Percentiles rank a stretch among this genome's conserved stretches.
phyloP scores from a whole-genome alignment of 2,888 invertebrate genomes.

The Heteropelma amictum region DNA sequence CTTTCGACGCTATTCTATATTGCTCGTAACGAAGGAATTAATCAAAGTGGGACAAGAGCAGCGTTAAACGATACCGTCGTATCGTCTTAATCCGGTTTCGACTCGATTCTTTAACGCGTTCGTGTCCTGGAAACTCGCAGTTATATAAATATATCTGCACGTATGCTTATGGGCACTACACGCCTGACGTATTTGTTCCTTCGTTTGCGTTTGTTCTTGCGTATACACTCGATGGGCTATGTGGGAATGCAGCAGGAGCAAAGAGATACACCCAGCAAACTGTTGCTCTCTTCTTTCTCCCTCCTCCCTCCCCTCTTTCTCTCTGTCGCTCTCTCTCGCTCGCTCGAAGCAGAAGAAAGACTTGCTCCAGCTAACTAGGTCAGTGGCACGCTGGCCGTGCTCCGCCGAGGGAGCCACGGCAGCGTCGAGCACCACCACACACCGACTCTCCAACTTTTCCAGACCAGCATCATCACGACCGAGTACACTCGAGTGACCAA shows the following conservation, averaged over 20 bases:
- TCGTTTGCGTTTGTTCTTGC: constrained; percentile 31
- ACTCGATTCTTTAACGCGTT: neutral
- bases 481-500: constrained; percentile 69
- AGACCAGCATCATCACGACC: constrained; percentile 66
- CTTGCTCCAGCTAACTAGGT: constrained; percentile 76
- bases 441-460: constrained; percentile 46
- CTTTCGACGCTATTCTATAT: neutral
- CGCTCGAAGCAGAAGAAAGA: constrained; percentile 69
- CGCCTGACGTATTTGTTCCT: constrained; percentile 16
- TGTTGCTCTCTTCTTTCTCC: constrained; percentile 29
- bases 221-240: constrained; percentile 28
- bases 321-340: no score
- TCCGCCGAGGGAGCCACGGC: constrained; percentile 38
- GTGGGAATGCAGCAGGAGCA: constrained; percentile 39
- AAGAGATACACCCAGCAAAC: constrained; percentile 11
- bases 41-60: constrained; percentile 3
- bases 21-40: neutral
- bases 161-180: constrained; percentile 1
- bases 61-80: neutral
- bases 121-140: constrained; percentile 15
- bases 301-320: no score
- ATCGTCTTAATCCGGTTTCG: constrained; percentile 10
- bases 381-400: constrained; percentile 75
- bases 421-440: constrained; percentile 32
- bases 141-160: constrained; percentile 1